Percentiles rank a stretch among this genome's conserved stretches.
These are phyloP conservation scores for Botia kubotai DNA, from an alignment of 2,797 vertebrate genomes.

Conservation along the genomic window DNA sequence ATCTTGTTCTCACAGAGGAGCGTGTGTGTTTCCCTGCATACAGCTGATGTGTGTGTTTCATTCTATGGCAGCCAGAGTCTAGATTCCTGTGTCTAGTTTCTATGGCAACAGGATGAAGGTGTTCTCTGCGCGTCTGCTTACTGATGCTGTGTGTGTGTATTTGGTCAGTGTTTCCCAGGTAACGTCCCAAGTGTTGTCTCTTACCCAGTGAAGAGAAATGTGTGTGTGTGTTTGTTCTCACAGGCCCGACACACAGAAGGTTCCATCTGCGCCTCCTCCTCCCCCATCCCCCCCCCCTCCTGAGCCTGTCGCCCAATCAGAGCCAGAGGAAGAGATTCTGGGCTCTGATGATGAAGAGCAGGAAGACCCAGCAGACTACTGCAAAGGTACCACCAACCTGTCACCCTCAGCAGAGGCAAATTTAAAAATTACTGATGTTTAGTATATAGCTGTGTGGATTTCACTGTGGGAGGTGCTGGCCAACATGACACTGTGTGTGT, in stretches of 20 bases:
- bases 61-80: slow-evolving; percentile 7
- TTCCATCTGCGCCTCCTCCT: slow-evolving; percentile 84
- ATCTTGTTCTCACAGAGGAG: too few relatives aligned
- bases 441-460: background rate
- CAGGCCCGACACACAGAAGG: slow-evolving; percentile 99
- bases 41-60: background rate
- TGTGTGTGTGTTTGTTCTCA: slow-evolving; percentile 8
- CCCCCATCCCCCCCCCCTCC: slow-evolving; percentile 87
- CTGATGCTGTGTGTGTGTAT: slow-evolving; percentile 62
- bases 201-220: background rate
- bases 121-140: slow-evolving; percentile 69
- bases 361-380: slow-evolving; percentile 97
- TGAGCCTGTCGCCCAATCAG: slow-evolving; percentile 86
- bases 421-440: background rate
- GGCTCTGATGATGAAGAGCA: slow-evolving; percentile 99
- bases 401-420: background rate
- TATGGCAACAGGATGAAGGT: slow-evolving; percentile 76
- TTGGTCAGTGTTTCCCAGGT: background rate
- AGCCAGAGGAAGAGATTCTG: slow-evolving; percentile 96
- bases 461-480: slow-evolving; percentile 2
- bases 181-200: background rate
- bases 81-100: slow-evolving; percentile 78
- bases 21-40: too few relatives aligned
- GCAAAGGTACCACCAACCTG: slow-evolving; percentile 83
- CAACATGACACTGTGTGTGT: background rate